These are phyloP conservation scores for Agrochola macilenta DNA, from an alignment of 2,888 invertebrate genomes.

Conservation along the genomic window DNA sequence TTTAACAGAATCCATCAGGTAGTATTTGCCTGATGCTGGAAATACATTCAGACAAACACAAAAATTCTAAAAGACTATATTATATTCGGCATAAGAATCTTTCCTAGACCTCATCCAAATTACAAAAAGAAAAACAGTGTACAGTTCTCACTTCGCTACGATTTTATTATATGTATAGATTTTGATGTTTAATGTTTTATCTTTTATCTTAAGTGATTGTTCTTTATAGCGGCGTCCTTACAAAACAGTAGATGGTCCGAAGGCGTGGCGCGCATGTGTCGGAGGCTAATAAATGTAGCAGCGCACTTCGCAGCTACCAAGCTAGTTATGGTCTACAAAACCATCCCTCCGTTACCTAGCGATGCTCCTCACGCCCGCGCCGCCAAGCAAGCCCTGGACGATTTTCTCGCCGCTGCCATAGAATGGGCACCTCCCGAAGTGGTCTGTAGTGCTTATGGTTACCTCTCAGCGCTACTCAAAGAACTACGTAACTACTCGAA, in stretches of 20 bases:
- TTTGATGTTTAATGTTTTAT: too few species aligned
- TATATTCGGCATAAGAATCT: too few species aligned
- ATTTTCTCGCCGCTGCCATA: constrained; percentile 94
- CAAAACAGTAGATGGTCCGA: constrained; percentile 96
- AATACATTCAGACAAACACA: too few species aligned
- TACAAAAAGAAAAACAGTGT: too few species aligned
- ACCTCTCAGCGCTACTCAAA: constrained; percentile 75
- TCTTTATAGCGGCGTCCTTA: constrained; percentile 90
- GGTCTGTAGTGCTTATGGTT: constrained; percentile 94
- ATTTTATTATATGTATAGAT: too few species aligned
- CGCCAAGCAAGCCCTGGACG: constrained; percentile 91
- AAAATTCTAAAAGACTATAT: too few species aligned
- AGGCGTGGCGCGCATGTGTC: constrained; percentile 94
- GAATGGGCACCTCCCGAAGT: constrained; percentile 95
- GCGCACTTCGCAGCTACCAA: constrained; percentile 95
- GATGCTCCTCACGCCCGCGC: constrained; percentile 70
- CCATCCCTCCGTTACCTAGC: constrained; percentile 87
- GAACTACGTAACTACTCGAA: constrained; percentile 72
- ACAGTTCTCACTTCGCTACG: too few species aligned
- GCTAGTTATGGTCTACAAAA: constrained; percentile 94
- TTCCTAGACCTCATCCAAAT: too few species aligned
- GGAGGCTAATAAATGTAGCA: constrained; percentile 95
- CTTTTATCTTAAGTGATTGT: constrained; percentile 14
- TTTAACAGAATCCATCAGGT: too few species aligned
- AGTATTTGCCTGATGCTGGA: too few species aligned